Evolutionary conservation across 1,140 invertebrate species (phyloP).

Genomic region (Cherax quadricarinatus): DNA sequence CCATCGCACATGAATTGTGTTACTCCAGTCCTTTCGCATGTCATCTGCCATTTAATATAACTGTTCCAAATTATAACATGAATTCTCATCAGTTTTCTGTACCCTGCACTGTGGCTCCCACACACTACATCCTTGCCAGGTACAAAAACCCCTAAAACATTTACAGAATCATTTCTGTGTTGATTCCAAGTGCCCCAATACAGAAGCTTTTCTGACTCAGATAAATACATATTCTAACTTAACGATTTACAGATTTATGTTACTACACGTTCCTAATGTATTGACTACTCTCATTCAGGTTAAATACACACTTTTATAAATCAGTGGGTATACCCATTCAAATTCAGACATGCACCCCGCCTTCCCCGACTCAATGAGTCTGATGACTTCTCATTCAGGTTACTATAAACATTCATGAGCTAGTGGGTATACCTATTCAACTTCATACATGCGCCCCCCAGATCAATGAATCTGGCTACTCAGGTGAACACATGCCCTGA

Average conservation of each 20-base stretch:
- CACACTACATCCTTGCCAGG: no score
- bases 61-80: no score
- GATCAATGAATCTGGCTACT: not conserved
- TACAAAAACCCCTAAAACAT: no score
- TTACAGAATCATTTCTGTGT: no score
- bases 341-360: not conserved
- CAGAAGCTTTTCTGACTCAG: no score
- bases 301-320: not conserved
- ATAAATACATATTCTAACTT: not conserved
- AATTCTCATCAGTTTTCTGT: no score
- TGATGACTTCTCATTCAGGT: not conserved
- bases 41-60: no score
- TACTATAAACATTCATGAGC: not conserved
- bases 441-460: not conserved
- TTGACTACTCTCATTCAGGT: not conserved
- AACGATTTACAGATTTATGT: not conserved
- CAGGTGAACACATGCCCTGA: not conserved
- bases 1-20: no score
- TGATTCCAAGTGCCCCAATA: no score
- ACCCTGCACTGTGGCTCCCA: no score
- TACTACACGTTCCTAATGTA: no score
- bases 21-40: no score
- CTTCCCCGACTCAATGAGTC: not conserved
- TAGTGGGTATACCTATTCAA: not conserved
- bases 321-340: not conserved